phyloP scores from a whole-genome alignment of 1,140 invertebrate species.

The Drosophila saltans region DNA sequence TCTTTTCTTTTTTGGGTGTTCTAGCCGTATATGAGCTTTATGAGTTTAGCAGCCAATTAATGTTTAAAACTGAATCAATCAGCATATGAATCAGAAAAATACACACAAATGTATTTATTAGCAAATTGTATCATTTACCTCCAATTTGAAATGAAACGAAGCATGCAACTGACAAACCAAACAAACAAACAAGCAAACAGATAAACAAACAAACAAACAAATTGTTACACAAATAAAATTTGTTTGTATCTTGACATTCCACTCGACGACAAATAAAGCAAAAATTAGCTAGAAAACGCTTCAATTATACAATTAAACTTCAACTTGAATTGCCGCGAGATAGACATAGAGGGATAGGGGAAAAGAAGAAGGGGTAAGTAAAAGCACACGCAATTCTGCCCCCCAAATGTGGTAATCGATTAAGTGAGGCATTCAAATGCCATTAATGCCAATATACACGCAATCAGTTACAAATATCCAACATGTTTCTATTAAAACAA shows the following conservation, averaged over 20 bases:
- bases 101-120: background rate
- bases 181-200: constrained; percentile 44
- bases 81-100: background rate
- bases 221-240: constrained; percentile 47
- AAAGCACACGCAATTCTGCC: constrained; percentile 39
- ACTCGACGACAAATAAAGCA: constrained; percentile 22
- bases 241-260: constrained; percentile 15
- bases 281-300: constrained; percentile 59
- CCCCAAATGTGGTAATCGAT: constrained; percentile 66
- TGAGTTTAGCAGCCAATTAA: constrained; percentile 42
- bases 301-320: constrained; percentile 72
- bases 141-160: constrained; percentile 63
- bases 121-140: constrained; percentile 20
- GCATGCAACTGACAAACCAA: constrained; percentile 49
- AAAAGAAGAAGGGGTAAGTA: background rate
- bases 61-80: constrained; percentile 4
- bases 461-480: background rate
- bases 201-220: constrained; percentile 44
- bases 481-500: background rate
- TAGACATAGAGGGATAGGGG: background rate
- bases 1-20: background rate
- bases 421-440: constrained; percentile 45
- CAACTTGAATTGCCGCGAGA: constrained; percentile 65
- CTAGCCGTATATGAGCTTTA: constrained; percentile 9
- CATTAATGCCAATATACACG: constrained; percentile 12